Percentiles rank a stretch among this genome's conserved stretches.
These are phyloP conservation scores for Emydura subglobosa DNA, from an alignment of 2,113 vertebrate species.

Conservation along the genomic window DNA sequence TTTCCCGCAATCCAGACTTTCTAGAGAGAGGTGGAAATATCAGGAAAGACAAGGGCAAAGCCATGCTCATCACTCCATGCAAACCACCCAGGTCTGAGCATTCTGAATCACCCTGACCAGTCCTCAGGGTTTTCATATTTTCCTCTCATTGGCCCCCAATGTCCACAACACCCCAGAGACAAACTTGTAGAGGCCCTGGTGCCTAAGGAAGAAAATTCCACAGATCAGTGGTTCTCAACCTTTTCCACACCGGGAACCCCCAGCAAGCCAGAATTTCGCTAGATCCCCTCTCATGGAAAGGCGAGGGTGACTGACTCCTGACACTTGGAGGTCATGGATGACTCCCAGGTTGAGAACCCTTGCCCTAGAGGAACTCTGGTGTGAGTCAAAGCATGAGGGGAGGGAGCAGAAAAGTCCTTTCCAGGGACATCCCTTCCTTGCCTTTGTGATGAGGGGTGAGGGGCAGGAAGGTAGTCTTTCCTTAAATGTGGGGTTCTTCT, in stretches of 20 bases:
- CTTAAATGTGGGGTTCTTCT: constrained; percentile 18
- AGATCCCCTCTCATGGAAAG: background rate
- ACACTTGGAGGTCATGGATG: background rate
- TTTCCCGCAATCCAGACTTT: background rate
- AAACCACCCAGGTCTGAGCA: background rate
- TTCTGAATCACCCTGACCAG: background rate
- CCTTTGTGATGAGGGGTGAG: background rate
- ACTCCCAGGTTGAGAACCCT: background rate
- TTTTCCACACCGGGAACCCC: background rate
- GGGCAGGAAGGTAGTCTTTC: background rate
- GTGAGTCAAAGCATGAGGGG: background rate
- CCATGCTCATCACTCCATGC: background rate
- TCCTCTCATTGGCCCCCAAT: background rate
- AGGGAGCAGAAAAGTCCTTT: constrained; percentile 38
- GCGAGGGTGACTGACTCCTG: background rate
- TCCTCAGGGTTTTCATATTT: background rate
- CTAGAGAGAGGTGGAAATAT: background rate
- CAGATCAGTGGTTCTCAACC: background rate
- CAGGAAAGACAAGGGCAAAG: background rate
- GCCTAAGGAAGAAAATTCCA: background rate
- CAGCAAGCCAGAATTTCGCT: background rate
- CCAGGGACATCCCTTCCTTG: constrained; percentile 32
- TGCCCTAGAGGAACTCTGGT: background rate
- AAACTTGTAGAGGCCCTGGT: background rate
- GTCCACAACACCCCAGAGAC: background rate